These are phyloP conservation scores for Halcyon chelicuti DNA, from an alignment of 2,797 vertebrate species.

Conservation along the genomic window DNA sequence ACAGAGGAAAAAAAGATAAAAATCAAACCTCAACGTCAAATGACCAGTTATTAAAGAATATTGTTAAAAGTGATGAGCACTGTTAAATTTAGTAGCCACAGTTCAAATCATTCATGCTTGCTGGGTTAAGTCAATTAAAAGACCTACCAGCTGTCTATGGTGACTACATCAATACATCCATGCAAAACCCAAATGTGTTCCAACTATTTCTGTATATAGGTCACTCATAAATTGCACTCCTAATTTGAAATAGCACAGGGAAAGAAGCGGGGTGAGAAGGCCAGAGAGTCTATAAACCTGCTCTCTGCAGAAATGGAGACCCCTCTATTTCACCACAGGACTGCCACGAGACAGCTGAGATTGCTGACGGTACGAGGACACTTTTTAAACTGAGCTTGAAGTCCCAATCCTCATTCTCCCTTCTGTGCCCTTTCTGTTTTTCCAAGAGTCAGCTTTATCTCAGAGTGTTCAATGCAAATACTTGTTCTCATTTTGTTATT, in stretches of 20 bases:
- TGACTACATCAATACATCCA: constrained; percentile 4
- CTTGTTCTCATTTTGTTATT: fast-evolving
- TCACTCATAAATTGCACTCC: not conserved
- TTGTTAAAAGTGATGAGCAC: not conserved
- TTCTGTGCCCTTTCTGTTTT: not conserved
- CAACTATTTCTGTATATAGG: constrained; percentile 28
- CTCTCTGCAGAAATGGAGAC: not conserved
- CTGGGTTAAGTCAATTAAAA: constrained; percentile 11
- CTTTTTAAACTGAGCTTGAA: not conserved
- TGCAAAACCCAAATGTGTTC: not conserved
- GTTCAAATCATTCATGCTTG: not conserved
- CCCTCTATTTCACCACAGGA: not conserved
- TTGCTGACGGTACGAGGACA: fast-evolving
- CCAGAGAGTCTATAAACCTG: not conserved
- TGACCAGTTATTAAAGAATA: not conserved
- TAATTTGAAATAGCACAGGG: fast-evolving
- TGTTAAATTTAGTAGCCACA: constrained; percentile 22
- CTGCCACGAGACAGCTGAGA: not conserved
- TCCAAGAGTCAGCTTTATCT: not conserved
- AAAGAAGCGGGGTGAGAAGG: not conserved
- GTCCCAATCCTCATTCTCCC: not conserved
- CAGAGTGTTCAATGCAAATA: not conserved
- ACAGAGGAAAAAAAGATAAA: not conserved
- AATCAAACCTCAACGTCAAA: not conserved
- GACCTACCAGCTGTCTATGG: constrained; percentile 14